These are phyloP conservation scores for Platypus cylindrus DNA, from an alignment of 2,888 invertebrate species.

Conservation along the genomic window DNA sequence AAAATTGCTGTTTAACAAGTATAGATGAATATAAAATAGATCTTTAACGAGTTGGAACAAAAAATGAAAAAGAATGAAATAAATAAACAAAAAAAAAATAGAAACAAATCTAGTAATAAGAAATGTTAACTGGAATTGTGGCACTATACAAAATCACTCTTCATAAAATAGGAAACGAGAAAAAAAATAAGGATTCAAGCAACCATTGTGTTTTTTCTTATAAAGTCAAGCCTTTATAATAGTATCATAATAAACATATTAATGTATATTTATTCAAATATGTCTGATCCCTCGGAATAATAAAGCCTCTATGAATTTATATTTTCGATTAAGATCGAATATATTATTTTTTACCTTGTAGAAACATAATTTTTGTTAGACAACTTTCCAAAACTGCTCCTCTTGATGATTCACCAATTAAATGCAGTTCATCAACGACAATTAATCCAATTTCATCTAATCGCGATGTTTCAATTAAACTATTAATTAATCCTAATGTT, in stretches of 20 bases:
- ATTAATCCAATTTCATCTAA: conserved; percentile 67
- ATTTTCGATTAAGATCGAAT: too few species aligned
- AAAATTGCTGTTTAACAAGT: conserved; percentile 5
- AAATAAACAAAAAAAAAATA: too few species aligned
- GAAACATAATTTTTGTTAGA: conserved; percentile 64
- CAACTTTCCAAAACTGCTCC: conserved; percentile 77
- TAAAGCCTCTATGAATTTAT: too few species aligned
- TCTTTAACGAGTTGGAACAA: not conserved
- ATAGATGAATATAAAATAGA: conserved; percentile 1
- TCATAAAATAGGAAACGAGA: too few species aligned
- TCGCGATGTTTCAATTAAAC: conserved; percentile 65
- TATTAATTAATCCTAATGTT: conserved; percentile 72
- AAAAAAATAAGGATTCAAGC: too few species aligned
- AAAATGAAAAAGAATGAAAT: not conserved
- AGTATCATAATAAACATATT: too few species aligned
- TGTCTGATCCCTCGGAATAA: too few species aligned
- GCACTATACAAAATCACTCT: too few species aligned
- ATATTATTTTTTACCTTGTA: conserved; percentile 43
- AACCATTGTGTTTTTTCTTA: too few species aligned
- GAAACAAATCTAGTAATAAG: not conserved
- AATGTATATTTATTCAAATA: too few species aligned
- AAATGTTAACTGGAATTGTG: too few species aligned
- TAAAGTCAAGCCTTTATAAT: too few species aligned
- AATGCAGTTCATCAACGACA: conserved; percentile 84
- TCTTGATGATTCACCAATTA: conserved; percentile 77